phyloP scores from a whole-genome alignment of 2,888 invertebrate species.

The Melangyna quadrimaculata region DNA sequence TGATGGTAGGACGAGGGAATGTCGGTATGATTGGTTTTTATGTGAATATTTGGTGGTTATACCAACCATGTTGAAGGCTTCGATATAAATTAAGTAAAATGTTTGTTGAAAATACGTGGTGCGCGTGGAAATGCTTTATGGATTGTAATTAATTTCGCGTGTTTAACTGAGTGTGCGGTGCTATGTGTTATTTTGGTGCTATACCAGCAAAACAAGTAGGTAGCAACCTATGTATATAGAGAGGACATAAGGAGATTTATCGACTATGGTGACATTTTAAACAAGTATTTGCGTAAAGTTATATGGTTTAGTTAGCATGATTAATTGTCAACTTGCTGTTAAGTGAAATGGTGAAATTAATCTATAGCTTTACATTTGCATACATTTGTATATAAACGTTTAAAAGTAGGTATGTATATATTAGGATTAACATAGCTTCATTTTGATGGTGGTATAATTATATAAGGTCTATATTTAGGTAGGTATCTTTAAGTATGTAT shows the following conservation, averaged over 20 bases:
- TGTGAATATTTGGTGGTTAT: conserved; percentile 15
- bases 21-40: background rate
- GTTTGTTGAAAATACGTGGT: conserved; percentile 55
- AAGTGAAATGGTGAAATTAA: background rate
- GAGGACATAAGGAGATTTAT: conserved; percentile 42
- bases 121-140: conserved; percentile 67
- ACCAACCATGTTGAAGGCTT: conserved; percentile 6
- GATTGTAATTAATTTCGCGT: conserved; percentile 68
- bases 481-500: too few species aligned
- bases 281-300: conserved; percentile 69
- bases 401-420: too few species aligned
- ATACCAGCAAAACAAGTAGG: background rate
- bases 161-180: conserved; percentile 65
- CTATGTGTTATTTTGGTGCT: background rate
- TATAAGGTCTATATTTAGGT: conserved; percentile 8
- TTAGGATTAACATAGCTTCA: background rate
- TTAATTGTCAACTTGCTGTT: conserved; percentile 46
- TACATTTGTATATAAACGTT: background rate
- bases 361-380: background rate
- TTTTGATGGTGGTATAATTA: conserved; percentile 1
- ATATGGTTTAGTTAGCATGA: conserved; percentile 70
- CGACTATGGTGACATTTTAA: conserved; percentile 60
- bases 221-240: background rate
- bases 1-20: background rate
- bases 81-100: conserved; percentile 69